These are phyloP conservation scores for Melanargia galathea DNA, from an alignment of 2,888 invertebrate genomes.

Conservation along the genomic window DNA sequence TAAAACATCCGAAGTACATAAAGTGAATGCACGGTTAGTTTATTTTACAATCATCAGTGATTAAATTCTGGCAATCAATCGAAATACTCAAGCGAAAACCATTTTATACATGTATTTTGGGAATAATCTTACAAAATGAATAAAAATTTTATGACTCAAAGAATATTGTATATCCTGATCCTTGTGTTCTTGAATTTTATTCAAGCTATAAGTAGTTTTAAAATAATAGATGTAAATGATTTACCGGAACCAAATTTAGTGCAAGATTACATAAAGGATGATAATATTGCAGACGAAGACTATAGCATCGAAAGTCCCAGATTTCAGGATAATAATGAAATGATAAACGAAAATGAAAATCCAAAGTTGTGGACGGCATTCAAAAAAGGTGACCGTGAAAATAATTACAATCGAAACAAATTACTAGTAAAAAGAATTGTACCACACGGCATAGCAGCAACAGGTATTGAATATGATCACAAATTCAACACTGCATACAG, in stretches of 20 bases:
- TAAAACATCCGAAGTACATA: background rate
- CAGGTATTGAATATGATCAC: conserved; percentile 34
- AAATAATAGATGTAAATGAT: conserved; percentile 16
- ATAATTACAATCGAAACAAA: conserved; percentile 25
- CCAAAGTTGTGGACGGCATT: background rate
- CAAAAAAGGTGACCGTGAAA: conserved; percentile 3
- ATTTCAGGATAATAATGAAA: background rate
- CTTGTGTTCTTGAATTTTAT: conserved; percentile 10
- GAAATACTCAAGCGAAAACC: background rate
- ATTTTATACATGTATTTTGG: background rate
- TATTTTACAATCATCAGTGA: background rate
- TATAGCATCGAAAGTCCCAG: background rate
- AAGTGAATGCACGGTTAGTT: conserved; percentile 5
- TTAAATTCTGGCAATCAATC: background rate
- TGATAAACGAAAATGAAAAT: background rate
- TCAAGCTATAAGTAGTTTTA: conserved; percentile 7
- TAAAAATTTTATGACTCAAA: background rate
- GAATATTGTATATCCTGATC: background rate
- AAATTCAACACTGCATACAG: conserved; percentile 37
- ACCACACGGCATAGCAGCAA: conserved; percentile 35
- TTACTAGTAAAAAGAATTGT: conserved; percentile 37
- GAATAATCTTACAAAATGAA: background rate
- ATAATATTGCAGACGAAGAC: background rate
- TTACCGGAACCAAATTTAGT: conserved; percentile 1
- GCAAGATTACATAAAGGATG: background rate